Evolutionary conservation across 2,113 vertebrate genomes (phyloP), one percentile per base, ranked within the genome.

Genomic region (Anser brachyrhynchus): DNA sequence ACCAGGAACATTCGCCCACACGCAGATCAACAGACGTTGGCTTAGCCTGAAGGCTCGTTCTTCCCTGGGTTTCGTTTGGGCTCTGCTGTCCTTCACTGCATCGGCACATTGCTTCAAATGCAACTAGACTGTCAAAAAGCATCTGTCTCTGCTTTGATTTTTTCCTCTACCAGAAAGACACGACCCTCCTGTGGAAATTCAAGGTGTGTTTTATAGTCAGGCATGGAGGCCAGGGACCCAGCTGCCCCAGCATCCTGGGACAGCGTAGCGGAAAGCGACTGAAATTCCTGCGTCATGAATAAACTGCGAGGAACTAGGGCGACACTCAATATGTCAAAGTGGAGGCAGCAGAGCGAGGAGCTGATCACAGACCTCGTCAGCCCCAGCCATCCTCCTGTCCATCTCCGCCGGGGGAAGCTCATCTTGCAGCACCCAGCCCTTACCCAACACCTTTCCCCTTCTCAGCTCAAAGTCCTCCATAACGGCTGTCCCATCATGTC

Each of bases 41-140:
- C 12, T 70, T 73, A 44, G 83, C 59, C 55, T 20, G 58, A 12
- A 44, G 13, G 33, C 35, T 44, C 76, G 26, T 3, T 62, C 41
- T 77, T 69, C 67, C 71, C 58, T 23, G 23, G 8, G 25, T 37
- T 86, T 80, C 55, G 19, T 41, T 64, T 28, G 57, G 19, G 13
- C 54, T 77, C 51, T 18, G 62, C n/a, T 76, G 49, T 49, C 43
- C n/a, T 46, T 78, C 9, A 0, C 26, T 52, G 33, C 0, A 0
- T 12, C 57, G 55, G 26, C 16, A 41, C 9, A 2, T 22, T 20
- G 69, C 29, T 52, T 52, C 51, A 70, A 59, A 66, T 8, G 7
- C 13, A 29, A 15, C 55, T 26, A 72, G 15, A n/a, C 8, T 41
- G 18, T 10, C 58, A 54, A 44, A 62, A 85, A 86, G 59, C 8